A percentile compares a stretch with the other conserved stretches of the same genome.
These are phyloP conservation scores for Abrostola tripartita DNA, from an alignment of 2,888 invertebrate species.

Conservation along the genomic window DNA sequence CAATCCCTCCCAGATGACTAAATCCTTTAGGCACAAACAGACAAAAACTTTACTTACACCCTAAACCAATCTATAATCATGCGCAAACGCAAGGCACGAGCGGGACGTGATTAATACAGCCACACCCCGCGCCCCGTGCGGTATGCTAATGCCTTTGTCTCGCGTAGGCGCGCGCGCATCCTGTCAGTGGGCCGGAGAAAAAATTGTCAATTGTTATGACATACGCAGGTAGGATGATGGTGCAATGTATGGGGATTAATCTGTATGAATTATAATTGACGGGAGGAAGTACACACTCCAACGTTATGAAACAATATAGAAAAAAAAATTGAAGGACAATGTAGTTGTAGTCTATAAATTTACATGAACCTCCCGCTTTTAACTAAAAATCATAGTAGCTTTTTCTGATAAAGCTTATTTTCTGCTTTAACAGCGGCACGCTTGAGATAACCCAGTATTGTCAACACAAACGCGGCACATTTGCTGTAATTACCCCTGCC, in stretches of 20 bases:
- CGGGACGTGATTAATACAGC: slow-evolving; percentile 76
- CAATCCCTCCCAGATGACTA: slow-evolving; percentile 13
- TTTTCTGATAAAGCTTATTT: slow-evolving; percentile 30
- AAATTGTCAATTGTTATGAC: slow-evolving; percentile 78
- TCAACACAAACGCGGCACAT: slow-evolving; percentile 79
- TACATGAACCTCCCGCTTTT: neutral
- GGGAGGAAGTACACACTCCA: slow-evolving; percentile 32
- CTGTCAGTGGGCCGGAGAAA: slow-evolving; percentile 75
- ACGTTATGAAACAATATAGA: neutral
- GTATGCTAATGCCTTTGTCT: slow-evolving; percentile 82
- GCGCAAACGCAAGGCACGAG: slow-evolving; percentile 71
- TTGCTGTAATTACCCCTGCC: slow-evolving; percentile 83
- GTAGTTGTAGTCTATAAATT: neutral
- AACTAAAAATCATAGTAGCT: neutral
- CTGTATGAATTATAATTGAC: slow-evolving; percentile 52
- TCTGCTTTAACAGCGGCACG: slow-evolving; percentile 18
- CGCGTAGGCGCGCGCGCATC: slow-evolving; percentile 80
- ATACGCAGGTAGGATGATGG: slow-evolving; percentile 62
- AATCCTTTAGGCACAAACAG: slow-evolving; percentile 32
- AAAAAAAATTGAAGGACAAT: neutral
- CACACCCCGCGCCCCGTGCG: slow-evolving; percentile 73
- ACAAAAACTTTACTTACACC: slow-evolving; percentile 36
- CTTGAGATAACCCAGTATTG: slow-evolving; percentile 62
- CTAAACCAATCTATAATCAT: slow-evolving; percentile 55
- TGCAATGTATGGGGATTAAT: slow-evolving; percentile 58